Percentiles rank a stretch among this genome's conserved stretches.
Conservation (phyloP, 2,888 invertebrate species). For the Hypomecis atomaria region DNA sequence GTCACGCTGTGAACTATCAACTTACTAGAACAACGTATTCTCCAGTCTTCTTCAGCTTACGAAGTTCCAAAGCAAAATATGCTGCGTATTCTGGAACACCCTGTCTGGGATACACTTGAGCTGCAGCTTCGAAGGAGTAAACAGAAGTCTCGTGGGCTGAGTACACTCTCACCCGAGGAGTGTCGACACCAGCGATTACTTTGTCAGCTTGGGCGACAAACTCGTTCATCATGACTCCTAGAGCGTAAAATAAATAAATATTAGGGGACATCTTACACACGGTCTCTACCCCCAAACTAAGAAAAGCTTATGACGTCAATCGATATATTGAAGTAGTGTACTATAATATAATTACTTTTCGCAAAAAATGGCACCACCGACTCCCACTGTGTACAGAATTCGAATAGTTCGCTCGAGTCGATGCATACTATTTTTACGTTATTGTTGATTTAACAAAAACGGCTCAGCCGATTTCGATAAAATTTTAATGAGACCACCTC, state of each 20-base stretch:
- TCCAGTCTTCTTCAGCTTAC: constrained; percentile 3
- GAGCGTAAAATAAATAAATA: background rate
- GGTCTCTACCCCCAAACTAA: too few species aligned
- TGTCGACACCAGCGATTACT: background rate
- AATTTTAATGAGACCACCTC: too few species aligned
- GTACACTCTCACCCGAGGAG: constrained; percentile 8
- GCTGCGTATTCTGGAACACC: constrained; percentile 6
- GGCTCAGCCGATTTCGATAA: too few species aligned
- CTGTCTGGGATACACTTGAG: constrained; percentile 5
- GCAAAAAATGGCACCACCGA: too few species aligned
- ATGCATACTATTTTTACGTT: too few species aligned
- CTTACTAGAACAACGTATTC: constrained; percentile 19
- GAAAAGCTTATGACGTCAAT: too few species aligned
- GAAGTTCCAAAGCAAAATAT: constrained; percentile 2
- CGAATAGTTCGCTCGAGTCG: too few species aligned
- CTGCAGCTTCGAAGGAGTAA: constrained; percentile 3
- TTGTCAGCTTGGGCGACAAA: constrained; percentile 2
- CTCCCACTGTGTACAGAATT: too few species aligned
- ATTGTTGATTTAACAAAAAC: too few species aligned
- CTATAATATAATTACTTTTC: too few species aligned
- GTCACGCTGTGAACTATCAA: background rate
- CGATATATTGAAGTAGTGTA: too few species aligned
- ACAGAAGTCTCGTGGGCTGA: constrained; percentile 11
- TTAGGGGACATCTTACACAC: too few species aligned
- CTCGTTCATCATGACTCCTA: constrained; percentile 11